phyloP scores from a whole-genome alignment of 2,113 vertebrate genomes.

The Cynoglossus semilaevis region DNA sequence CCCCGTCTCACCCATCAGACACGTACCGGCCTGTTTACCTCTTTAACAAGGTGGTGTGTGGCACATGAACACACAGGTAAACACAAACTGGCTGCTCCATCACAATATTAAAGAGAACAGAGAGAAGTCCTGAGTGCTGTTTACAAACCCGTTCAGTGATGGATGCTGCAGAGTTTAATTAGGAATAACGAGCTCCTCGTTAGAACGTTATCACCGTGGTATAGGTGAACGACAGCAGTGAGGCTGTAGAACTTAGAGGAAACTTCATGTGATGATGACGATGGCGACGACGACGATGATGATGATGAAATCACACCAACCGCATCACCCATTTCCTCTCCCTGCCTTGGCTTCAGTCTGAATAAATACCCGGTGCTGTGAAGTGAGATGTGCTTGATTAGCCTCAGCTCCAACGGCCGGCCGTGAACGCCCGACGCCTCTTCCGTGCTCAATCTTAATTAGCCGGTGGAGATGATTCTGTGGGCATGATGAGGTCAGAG shows the following conservation, averaged over 20 bases:
- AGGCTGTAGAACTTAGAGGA: too few species aligned
- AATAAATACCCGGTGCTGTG: constrained; percentile 54
- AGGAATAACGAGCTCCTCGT: constrained; percentile 72
- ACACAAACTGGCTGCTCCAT: constrained; percentile 51
- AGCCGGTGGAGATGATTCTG: constrained; percentile 68
- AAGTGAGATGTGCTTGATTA: constrained; percentile 66
- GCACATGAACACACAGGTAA: too few species aligned
- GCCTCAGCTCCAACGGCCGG: constrained; percentile 49
- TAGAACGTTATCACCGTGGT: constrained; percentile 56
- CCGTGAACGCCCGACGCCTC: constrained; percentile 60
- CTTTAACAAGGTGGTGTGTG: too few species aligned
- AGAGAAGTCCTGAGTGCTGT: constrained; percentile 62
- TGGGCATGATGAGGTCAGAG: constrained; percentile 76
- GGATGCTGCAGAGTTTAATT: constrained; percentile 73
- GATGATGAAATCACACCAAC: background rate
- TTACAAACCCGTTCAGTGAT: constrained; percentile 70
- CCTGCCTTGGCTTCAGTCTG: constrained; percentile 19
- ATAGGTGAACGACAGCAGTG: constrained; percentile 49
- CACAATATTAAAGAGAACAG: constrained; percentile 68
- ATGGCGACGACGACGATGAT: too few species aligned
- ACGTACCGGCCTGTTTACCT: too few species aligned
- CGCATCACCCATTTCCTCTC: constrained; percentile 9
- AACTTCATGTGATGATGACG: too few species aligned
- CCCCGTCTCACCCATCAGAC: too few species aligned
- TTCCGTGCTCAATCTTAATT: constrained; percentile 74